Evolutionary conservation across 2,113 vertebrate genomes (phyloP).

Genomic region (Boleophthalmus pectinirostris): DNA sequence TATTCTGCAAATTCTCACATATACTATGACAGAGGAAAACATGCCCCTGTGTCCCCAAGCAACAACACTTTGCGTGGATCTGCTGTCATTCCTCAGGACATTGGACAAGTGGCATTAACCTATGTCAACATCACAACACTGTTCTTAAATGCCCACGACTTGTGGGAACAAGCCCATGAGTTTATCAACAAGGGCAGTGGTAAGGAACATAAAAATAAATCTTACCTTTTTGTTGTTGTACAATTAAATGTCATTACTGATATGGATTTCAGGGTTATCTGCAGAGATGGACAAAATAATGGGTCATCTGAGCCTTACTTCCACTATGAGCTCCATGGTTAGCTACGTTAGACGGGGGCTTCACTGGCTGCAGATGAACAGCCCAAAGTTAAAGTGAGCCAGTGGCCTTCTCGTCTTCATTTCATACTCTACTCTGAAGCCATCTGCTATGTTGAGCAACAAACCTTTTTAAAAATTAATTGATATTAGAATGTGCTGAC

Average conservation of each 20-base stretch:
- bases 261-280: constrained; percentile 81
- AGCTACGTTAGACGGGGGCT: constrained; percentile 85
- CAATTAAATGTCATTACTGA: neutral
- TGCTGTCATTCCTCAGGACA: constrained; percentile 74
- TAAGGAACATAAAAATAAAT: constrained; percentile 53
- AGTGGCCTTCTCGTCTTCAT: constrained; percentile 16
- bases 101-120: constrained; percentile 84
- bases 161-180: constrained; percentile 90
- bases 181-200: constrained; percentile 83
- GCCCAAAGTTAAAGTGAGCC: constrained; percentile 73
- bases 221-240: neutral
- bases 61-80: constrained; percentile 54
- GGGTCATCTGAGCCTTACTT: constrained; percentile 81
- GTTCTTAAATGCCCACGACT: constrained; percentile 84
- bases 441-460: neutral
- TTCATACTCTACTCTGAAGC: neutral
- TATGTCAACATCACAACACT: constrained; percentile 90
- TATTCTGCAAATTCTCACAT: neutral
- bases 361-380: constrained; percentile 84
- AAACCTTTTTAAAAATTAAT: neutral
- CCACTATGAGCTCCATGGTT: constrained; percentile 84
- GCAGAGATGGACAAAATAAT: constrained; percentile 78
- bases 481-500: neutral
- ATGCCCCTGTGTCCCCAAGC: constrained; percentile 82
- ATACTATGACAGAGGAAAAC: constrained; percentile 73